phyloP scores from a whole-genome alignment of 2,888 invertebrate genomes.

The Dynastes maya region DNA sequence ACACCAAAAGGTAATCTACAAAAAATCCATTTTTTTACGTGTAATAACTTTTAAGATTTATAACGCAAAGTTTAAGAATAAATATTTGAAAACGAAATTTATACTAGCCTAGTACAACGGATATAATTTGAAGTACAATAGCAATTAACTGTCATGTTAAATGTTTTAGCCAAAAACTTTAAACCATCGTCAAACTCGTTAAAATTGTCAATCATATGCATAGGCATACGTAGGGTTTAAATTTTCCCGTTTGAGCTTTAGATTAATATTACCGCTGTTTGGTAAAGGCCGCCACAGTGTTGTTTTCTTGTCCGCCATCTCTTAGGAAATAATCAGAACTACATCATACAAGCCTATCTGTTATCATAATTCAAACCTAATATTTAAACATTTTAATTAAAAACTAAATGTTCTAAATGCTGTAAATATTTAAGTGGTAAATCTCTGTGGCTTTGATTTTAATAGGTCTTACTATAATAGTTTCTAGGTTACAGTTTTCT shows the following conservation, averaged over 20 bases:
- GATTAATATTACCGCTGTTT: neutral
- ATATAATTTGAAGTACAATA: conserved; percentile 30
- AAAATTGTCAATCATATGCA: neutral
- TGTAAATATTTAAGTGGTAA: neutral
- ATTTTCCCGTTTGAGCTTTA: neutral
- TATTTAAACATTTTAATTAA: too few species aligned
- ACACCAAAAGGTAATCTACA: conserved; percentile 51
- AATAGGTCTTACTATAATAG: neutral
- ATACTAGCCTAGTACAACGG: conserved; percentile 39
- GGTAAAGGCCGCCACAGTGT: neutral
- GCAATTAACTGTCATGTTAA: conserved; percentile 45
- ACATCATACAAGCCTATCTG: too few species aligned
- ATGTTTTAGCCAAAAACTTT: too few species aligned
- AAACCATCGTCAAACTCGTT: neutral
- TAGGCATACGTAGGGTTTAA: neutral
- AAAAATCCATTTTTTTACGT: neutral
- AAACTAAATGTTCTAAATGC: too few species aligned
- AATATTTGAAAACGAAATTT: conserved; percentile 6
- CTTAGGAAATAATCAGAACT: neutral
- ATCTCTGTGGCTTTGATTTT: neutral
- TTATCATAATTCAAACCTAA: too few species aligned
- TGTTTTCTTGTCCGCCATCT: neutral
- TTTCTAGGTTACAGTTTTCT: neutral
- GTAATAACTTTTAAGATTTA: neutral
- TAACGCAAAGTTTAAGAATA: neutral